Conservation (phyloP, 2,797 vertebrate species). For the Echiichthys vipera region DNA sequence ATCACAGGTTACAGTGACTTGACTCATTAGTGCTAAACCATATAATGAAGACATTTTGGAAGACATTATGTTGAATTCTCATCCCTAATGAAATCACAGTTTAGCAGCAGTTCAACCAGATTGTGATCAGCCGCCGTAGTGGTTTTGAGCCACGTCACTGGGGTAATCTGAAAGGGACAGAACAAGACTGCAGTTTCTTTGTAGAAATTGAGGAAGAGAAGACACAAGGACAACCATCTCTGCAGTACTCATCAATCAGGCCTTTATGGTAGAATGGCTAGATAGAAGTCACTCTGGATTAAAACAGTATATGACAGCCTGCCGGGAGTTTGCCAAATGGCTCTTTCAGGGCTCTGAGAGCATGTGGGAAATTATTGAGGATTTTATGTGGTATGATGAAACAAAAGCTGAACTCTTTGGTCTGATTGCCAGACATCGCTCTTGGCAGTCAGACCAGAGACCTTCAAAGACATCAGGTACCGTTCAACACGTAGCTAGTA, state of each 20-base stretch:
- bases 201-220: constrained; percentile 49
- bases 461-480: constrained; percentile 38
- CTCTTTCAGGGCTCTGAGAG: constrained; percentile 46
- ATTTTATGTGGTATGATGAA: constrained; percentile 52
- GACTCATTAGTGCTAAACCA: background rate
- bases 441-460: constrained; percentile 40
- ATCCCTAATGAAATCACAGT: constrained; percentile 9
- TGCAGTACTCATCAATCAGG: constrained; percentile 71
- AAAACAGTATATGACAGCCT: constrained; percentile 67
- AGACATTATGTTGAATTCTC: background rate
- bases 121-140: background rate
- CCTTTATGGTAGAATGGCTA: constrained; percentile 65
- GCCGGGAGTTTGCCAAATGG: constrained; percentile 63
- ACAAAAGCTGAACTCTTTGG: constrained; percentile 52
- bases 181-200: constrained; percentile 48
- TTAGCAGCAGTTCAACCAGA: background rate
- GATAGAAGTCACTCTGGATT: constrained; percentile 66
- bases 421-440: constrained; percentile 41
- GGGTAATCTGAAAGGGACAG: constrained; percentile 28
- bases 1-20: background rate
- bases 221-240: constrained; percentile 65
- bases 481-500: constrained; percentile 27
- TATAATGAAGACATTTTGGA: background rate
- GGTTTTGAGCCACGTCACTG: constrained; percentile 16
- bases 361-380: constrained; percentile 27